Percentiles rank a stretch among this genome's conserved stretches.
Evolutionary conservation across 2,113 vertebrate species (phyloP).

Genomic region (Dipodomys spectabilis): DNA sequence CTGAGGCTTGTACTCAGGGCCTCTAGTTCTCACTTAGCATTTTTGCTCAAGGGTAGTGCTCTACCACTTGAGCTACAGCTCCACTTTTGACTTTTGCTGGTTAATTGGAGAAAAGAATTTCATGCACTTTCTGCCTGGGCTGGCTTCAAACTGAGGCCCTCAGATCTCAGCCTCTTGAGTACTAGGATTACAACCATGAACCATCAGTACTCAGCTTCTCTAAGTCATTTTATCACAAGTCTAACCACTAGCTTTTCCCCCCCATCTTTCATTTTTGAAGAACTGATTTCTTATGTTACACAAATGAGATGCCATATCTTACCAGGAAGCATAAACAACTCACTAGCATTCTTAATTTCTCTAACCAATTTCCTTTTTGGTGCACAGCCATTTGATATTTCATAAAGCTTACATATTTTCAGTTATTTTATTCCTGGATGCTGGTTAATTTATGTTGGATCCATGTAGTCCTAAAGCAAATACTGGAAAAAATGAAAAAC

Average conservation of each 20-base stretch:
- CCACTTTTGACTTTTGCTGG: no score
- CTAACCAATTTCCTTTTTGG: conserved; percentile 22
- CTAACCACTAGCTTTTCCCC: not conserved
- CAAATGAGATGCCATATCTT: conserved; percentile 1
- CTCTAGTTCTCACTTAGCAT: no score
- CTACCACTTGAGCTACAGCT: no score
- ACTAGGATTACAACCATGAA: no score
- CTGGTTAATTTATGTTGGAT: conserved; percentile 52
- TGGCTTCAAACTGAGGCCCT: no score
- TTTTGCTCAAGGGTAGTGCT: no score
- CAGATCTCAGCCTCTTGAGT: no score
- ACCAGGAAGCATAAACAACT: not conserved
- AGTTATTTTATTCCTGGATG: conserved; percentile 52
- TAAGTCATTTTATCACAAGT: conserved; percentile 16
- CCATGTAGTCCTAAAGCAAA: conserved; percentile 36
- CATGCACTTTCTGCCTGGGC: no score
- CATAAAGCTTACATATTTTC: not conserved
- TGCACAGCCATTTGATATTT: not conserved
- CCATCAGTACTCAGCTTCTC: not conserved
- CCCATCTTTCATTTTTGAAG: not conserved
- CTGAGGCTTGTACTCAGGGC: no score
- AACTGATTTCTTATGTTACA: not conserved
- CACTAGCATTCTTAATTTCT: not conserved
- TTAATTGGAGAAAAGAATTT: no score
- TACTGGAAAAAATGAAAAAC: conserved; percentile 13